Conservation (phyloP, 2,113 vertebrate genomes). For the Rhabdomys dilectus region DNA sequence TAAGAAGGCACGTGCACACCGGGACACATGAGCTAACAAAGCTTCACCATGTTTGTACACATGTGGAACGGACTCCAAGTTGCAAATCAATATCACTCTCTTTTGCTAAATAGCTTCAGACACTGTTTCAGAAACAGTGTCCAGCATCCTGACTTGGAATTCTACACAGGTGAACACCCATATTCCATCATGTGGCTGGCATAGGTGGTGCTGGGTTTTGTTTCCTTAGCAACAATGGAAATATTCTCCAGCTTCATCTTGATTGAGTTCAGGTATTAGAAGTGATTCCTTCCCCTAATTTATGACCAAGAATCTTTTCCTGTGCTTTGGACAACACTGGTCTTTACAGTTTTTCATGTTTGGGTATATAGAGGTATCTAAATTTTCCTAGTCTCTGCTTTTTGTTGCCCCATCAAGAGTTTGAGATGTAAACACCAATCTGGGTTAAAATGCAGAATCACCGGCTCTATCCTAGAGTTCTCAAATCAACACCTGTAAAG, state of each 20-base stretch:
- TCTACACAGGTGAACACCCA: neutral
- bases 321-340: neutral
- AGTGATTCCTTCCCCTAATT: neutral
- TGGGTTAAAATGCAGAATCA: neutral
- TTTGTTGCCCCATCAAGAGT: neutral
- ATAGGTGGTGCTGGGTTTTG: neutral
- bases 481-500: neutral
- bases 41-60: neutral
- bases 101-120: neutral
- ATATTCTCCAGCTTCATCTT: neutral
- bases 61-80: neutral
- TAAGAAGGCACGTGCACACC: neutral
- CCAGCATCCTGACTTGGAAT: neutral
- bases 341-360: neutral
- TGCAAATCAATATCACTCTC: neutral
- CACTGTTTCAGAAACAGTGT: neutral
- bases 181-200: neutral
- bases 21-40: neutral
- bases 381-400: neutral
- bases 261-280: neutral
- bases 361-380: neutral
- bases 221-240: neutral
- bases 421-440: neutral
- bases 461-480: neutral
- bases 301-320: neutral